Conservation (phyloP, 2,113 vertebrate genomes). For the Vireo altiloquus region DNA sequence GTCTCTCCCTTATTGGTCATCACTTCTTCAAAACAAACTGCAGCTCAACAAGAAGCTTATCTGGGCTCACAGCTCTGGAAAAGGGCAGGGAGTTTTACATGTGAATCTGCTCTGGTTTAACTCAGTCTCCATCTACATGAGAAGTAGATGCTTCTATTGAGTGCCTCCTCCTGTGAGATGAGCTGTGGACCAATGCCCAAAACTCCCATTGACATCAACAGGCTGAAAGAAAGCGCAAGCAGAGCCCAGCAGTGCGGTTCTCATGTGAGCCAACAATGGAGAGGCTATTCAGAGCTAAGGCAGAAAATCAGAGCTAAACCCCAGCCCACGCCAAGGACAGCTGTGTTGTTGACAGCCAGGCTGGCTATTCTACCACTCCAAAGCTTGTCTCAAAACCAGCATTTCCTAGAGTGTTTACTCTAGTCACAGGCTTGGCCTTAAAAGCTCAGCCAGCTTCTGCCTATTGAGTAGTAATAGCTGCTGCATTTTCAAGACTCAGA, state of each 20-base stretch:
- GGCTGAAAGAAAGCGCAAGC: neutral
- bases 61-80: neutral
- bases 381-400: neutral
- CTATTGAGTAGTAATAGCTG: neutral
- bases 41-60: neutral
- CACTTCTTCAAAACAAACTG: neutral
- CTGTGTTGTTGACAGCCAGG: slow-evolving; percentile 38
- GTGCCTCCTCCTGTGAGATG: neutral
- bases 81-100: neutral
- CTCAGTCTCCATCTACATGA: neutral
- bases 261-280: slow-evolving; percentile 22
- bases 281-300: slow-evolving; percentile 23
- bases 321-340: slow-evolving; percentile 27
- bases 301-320: slow-evolving; percentile 40
- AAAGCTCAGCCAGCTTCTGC: slow-evolving; percentile 16
- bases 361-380: neutral
- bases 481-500: neutral
- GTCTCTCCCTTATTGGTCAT: neutral
- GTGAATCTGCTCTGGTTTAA: neutral
- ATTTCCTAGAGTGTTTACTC: slow-evolving; percentile 28
- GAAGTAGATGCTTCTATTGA: neutral
- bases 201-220: neutral
- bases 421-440: neutral
- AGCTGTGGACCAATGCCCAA: slow-evolving; percentile 27
- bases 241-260: neutral